Conservation (phyloP, 2,797 vertebrate species). For the Phylloscopus collybita region DNA sequence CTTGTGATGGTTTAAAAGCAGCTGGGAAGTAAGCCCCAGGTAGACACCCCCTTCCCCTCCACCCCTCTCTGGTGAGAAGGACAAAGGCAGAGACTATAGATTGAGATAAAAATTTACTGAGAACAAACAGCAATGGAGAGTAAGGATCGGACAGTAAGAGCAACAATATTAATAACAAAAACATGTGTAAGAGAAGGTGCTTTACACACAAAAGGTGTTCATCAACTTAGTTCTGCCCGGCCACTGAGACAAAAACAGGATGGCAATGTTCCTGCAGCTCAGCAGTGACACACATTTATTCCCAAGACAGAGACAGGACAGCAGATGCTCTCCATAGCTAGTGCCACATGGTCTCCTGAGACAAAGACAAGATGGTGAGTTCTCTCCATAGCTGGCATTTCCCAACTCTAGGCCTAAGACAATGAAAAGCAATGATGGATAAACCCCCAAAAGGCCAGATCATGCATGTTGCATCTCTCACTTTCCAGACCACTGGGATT, state of each 20-base stretch:
- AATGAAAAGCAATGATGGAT: not conserved
- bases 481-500: rapidly evolving
- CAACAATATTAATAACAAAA: not conserved
- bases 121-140: not conserved
- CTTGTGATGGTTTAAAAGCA: not conserved
- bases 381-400: not conserved
- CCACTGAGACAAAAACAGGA: not conserved
- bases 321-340: not conserved
- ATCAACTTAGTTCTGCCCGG: not conserved
- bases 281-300: rapidly evolving
- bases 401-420: not conserved
- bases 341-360: not conserved
- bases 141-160: not conserved
- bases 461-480: not conserved
- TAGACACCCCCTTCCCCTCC: not conserved
- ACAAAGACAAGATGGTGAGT: not conserved
- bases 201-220: not conserved
- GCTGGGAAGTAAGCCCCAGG: not conserved
- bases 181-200: not conserved
- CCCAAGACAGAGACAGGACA: rapidly evolving
- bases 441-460: not conserved
- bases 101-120: not conserved
- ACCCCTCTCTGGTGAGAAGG: not conserved
- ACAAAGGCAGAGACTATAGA: not conserved
- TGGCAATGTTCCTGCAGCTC: not conserved